These are phyloP conservation scores for Oenanthe melanoleuca DNA, from an alignment of 2,113 vertebrate species.

Conservation along the genomic window DNA sequence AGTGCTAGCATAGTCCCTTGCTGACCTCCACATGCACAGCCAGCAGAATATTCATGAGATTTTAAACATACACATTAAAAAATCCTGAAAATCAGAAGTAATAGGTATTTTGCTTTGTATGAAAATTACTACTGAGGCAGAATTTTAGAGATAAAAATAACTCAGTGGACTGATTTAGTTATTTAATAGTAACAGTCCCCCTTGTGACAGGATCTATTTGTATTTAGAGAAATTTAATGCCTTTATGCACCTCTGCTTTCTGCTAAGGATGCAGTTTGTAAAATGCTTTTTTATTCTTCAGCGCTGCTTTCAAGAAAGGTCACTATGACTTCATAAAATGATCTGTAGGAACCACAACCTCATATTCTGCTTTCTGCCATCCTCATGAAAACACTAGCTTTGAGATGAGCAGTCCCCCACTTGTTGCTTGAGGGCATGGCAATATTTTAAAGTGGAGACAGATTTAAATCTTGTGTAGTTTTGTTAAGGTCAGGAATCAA, in stretches of 20 bases:
- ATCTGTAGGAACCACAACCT: neutral
- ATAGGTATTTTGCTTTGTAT: neutral
- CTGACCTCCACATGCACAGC: conserved; percentile 37
- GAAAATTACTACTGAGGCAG: neutral
- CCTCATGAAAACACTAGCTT: neutral
- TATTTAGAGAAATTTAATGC: neutral
- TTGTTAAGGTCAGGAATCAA: neutral
- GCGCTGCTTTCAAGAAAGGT: neutral
- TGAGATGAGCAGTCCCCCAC: neutral
- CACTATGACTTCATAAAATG: neutral
- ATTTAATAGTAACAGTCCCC: neutral
- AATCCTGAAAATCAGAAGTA: neutral
- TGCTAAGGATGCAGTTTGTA: neutral
- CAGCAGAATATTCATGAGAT: conserved; percentile 20
- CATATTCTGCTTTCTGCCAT: neutral
- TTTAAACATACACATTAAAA: conserved; percentile 10
- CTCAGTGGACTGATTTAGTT: neutral
- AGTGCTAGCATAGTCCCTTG: conserved; percentile 18
- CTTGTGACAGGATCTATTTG: conserved; percentile 1
- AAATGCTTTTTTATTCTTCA: conserved; percentile 2
- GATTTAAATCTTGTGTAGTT: neutral
- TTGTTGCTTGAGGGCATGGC: neutral
- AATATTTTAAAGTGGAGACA: neutral
- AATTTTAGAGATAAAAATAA: conserved; percentile 15
- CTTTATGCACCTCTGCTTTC: neutral